Evolutionary conservation across 53 echinoderm and acorn worm species (phyloP).

Genomic region (Pentamera pediparva): DNA sequence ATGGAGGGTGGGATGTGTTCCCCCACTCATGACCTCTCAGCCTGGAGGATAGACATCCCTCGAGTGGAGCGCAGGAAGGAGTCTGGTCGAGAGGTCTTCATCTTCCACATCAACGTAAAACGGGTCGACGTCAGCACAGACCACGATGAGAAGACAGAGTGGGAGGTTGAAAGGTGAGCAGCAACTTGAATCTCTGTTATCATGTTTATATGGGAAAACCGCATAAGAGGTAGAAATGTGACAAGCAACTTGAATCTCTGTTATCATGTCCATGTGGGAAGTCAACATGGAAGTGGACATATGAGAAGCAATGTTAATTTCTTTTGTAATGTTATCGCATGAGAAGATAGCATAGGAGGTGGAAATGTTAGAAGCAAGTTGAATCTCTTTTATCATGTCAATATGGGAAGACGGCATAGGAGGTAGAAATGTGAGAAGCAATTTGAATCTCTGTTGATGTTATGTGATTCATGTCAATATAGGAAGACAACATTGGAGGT

Average conservation of each 20-base stretch:
- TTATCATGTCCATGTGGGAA: neutral
- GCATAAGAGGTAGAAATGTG: neutral
- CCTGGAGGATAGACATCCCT: slow-evolving; percentile 89
- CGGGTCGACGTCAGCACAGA: slow-evolving; percentile 77
- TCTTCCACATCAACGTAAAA: slow-evolving; percentile 73
- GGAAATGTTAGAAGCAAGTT: too few species aligned
- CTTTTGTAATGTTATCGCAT: neutral
- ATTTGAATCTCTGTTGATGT: neutral
- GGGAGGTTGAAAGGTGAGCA: slow-evolving; percentile 87
- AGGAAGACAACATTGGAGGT: neutral
- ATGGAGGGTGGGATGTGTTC: slow-evolving; percentile 67
- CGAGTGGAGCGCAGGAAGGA: slow-evolving; percentile 59
- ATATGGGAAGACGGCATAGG: slow-evolving; percentile 74
- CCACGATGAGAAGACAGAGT: slow-evolving; percentile 63
- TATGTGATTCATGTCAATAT: neutral
- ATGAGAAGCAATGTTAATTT: neutral
- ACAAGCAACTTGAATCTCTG: too few species aligned
- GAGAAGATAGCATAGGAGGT: neutral
- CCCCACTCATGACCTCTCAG: slow-evolving; percentile 81
- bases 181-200: neutral
- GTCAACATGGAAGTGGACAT: neutral
- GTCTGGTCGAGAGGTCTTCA: slow-evolving; percentile 62
- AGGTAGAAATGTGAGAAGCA: slow-evolving; percentile 69
- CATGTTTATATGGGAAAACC: neutral
- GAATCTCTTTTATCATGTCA: neutral